phyloP scores from a whole-genome alignment of 2,797 vertebrate genomes.

The Momotus momota region DNA sequence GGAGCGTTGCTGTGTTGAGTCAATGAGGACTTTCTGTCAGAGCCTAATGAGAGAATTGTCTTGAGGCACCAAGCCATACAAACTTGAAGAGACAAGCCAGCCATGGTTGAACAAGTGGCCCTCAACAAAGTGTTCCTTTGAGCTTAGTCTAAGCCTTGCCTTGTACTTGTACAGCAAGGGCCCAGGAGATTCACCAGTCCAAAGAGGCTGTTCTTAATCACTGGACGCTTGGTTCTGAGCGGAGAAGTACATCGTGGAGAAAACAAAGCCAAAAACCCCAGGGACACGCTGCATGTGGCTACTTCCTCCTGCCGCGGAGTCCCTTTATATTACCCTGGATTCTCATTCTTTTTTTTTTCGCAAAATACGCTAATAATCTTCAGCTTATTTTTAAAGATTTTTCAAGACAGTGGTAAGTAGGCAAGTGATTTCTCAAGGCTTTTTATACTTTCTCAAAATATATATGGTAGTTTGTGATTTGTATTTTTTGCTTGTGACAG shows the following conservation, averaged over 20 bases:
- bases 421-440: background rate
- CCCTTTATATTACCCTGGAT: background rate
- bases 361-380: background rate
- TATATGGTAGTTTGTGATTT: background rate
- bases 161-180: background rate
- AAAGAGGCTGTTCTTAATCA: background rate
- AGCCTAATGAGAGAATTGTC: conserved; percentile 52
- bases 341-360: background rate
- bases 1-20: background rate
- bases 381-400: background rate
- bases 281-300: background rate
- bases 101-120: background rate
- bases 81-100: conserved; percentile 58
- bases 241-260: background rate
- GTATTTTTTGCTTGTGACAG: background rate
- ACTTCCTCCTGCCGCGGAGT: background rate
- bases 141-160: conserved; percentile 18
- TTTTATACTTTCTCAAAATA: background rate
- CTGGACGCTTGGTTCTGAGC: background rate
- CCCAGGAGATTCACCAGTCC: background rate
- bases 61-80: conserved; percentile 47
- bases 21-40: conserved; percentile 32
- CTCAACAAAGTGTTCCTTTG: conserved; percentile 48
- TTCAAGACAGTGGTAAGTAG: conserved; percentile 38
- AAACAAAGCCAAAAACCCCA: background rate